Evolutionary conservation across 2,797 vertebrate species (phyloP).

Genomic region (Myiotriccus ornatus): DNA sequence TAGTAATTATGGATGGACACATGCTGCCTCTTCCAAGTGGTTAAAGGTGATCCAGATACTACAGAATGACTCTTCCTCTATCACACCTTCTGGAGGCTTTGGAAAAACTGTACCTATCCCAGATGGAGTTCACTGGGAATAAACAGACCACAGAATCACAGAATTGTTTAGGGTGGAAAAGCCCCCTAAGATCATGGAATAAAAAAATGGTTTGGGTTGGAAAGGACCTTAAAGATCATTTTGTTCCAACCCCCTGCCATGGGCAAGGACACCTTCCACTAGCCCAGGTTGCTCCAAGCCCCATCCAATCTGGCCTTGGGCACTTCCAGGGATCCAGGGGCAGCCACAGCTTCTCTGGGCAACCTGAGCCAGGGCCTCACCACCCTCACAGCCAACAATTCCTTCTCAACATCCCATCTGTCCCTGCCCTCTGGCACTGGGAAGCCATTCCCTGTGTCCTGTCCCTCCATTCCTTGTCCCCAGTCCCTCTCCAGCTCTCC

Average conservation of each 20-base stretch:
- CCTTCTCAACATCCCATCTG: background rate
- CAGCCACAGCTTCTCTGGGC: background rate
- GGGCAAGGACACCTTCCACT: background rate
- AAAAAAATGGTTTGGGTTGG: background rate
- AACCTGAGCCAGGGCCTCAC: no score
- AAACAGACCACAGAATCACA: background rate
- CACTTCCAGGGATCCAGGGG: background rate
- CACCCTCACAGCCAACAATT: rapidly evolving
- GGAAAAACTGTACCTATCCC: background rate
- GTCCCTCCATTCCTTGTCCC: background rate
- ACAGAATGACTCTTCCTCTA: background rate
- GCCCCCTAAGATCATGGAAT: background rate
- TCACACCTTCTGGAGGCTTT: background rate
- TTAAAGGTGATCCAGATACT: background rate
- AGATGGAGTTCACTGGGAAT: rapidly evolving
- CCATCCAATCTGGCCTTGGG: rapidly evolving
- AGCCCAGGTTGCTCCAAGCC: rapidly evolving
- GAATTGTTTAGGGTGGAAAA: background rate
- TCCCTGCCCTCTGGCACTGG: rapidly evolving
- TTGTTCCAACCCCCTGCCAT: rapidly evolving
- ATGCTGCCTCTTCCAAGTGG: background rate
- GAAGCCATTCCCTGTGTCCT: background rate
- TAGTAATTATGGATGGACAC: background rate
- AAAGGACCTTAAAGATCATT: background rate
- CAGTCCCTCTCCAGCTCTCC: background rate